Evolutionary conservation across 1,140 invertebrate genomes (phyloP), one percentile per base, ranked within the genome.

Genomic region (Drosophila nasuta): DNA sequence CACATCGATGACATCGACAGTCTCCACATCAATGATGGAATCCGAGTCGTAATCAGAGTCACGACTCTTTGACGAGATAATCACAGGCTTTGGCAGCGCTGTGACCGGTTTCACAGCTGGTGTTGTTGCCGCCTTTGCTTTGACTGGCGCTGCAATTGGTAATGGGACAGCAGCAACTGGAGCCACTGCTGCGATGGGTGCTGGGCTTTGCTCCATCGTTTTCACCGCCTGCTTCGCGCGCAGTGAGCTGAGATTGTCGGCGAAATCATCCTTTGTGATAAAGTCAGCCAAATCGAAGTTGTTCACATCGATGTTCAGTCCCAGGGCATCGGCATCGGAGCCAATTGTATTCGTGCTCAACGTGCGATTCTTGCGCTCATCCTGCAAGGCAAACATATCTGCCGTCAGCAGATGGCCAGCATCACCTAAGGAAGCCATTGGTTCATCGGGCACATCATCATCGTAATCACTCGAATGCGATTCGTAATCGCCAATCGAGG

Each of bases 391-490:
- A 7, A 73, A 49, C 2, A 11, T 48, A 20, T 78, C 71, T 1
- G 43, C 30, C 5, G 30, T 15, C 30, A 73, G 5, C 25, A 64
- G 10, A 35, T 43, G 41, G 1, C 7, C 35, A 38, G 7, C 35
- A 4, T 13, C 13, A 57, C 57, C 49, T 11, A 59, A 33, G 4
- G 6, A n/a, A 25, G 0, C 3, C 20, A 25, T 25, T 2, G 74
- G 58, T 5, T 73, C 58, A 51, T 79, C 76, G 6, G 10, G 35
- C 35, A 62, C 58, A 7, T 87, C 86, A 63, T 92, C 90, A 30
- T 92, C 91, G 48, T 92, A 92, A 45, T 92, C 91, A 51, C 91
- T 92, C 0, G 91, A 81, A 25, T 92, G 91, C 13, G 91, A 92
- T 65, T 92, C 91, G 66, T 92, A 92, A 52, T 92, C 91, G 20